Percentiles rank a stretch among this genome's conserved stretches.
Evolutionary conservation across 2,888 invertebrate genomes (phyloP).

Genomic region (Ophion slaviceki): DNA sequence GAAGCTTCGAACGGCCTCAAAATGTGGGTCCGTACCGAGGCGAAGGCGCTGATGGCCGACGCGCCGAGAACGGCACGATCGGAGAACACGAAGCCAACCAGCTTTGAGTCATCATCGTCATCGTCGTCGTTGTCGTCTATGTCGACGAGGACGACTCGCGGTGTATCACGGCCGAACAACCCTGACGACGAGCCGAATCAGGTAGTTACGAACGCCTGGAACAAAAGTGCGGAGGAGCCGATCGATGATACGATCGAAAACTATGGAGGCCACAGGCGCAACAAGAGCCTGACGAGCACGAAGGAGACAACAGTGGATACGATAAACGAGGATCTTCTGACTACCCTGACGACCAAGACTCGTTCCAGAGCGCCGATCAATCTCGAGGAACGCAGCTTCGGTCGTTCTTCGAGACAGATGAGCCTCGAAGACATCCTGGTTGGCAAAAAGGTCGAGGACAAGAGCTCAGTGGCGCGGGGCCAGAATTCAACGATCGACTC

Average conservation of each 20-base stretch:
- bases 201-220: slow-evolving; percentile 30
- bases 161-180: slow-evolving; percentile 39
- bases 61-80: slow-evolving; percentile 29
- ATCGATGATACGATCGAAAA: slow-evolving; percentile 11
- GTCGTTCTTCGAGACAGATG: slow-evolving; percentile 77
- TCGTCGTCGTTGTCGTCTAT: background rate
- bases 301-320: slow-evolving; percentile 37
- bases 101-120: slow-evolving; percentile 24
- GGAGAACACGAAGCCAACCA: slow-evolving; percentile 30
- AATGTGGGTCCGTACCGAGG: slow-evolving; percentile 78
- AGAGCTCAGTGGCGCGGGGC: slow-evolving; percentile 63
- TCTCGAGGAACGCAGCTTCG: slow-evolving; percentile 76
- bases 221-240: slow-evolving; percentile 3
- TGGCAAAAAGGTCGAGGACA: slow-evolving; percentile 72
- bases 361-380: slow-evolving; percentile 80
- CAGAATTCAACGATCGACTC: slow-evolving; percentile 59
- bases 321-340: slow-evolving; percentile 75
- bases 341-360: slow-evolving; percentile 78
- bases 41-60: slow-evolving; percentile 71
- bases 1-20: slow-evolving; percentile 78
- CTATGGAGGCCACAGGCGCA: slow-evolving; percentile 15
- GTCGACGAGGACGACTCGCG: slow-evolving; percentile 35
- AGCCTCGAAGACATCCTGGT: slow-evolving; percentile 79
- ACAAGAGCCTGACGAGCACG: slow-evolving; percentile 27
- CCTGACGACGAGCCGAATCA: background rate